Evolutionary conservation across 23 tunicate species (phyloP).

Genomic region (Clavelina lepadiformis): DNA sequence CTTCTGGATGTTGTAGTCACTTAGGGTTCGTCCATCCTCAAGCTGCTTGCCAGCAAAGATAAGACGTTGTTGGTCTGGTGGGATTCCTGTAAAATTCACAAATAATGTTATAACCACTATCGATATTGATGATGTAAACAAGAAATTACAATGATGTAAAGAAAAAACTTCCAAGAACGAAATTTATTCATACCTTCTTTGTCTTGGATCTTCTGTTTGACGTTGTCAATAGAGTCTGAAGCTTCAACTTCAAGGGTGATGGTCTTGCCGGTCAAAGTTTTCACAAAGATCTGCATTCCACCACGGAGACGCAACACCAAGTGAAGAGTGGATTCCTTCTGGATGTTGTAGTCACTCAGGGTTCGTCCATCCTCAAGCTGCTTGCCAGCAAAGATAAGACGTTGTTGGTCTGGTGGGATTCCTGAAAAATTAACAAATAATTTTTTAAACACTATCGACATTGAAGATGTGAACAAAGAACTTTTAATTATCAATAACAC

Average conservation of each 20-base stretch:
- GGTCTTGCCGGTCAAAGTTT: slow-evolving; percentile 75
- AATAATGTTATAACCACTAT: too few species aligned
- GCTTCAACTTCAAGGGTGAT: slow-evolving; percentile 77
- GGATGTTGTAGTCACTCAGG: slow-evolving; percentile 90
- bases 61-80: slow-evolving; percentile 85
- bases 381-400: slow-evolving; percentile 90
- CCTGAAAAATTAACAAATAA: slow-evolving; percentile 1
- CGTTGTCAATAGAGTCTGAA: slow-evolving; percentile 74
- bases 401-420: slow-evolving; percentile 83
- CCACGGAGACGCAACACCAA: slow-evolving; percentile 77
- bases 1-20: slow-evolving; percentile 94
- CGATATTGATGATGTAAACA: too few species aligned
- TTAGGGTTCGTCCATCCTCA: slow-evolving; percentile 85
- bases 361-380: slow-evolving; percentile 94
- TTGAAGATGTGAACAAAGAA: too few species aligned
- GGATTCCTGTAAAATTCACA: slow-evolving; percentile 39
- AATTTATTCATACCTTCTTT: slow-evolving; percentile 70
- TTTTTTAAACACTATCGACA: background rate
- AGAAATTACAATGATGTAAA: too few species aligned
- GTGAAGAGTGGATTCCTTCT: slow-evolving; percentile 91
- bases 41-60: slow-evolving; percentile 94
- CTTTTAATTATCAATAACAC: too few species aligned
- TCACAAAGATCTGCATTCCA: slow-evolving; percentile 82
- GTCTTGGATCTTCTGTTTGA: slow-evolving; percentile 76
- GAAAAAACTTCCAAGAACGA: too few species aligned